Evolutionary conservation across 2,113 vertebrate genomes (phyloP).

Genomic region (Lasiurus cinereus): DNA sequence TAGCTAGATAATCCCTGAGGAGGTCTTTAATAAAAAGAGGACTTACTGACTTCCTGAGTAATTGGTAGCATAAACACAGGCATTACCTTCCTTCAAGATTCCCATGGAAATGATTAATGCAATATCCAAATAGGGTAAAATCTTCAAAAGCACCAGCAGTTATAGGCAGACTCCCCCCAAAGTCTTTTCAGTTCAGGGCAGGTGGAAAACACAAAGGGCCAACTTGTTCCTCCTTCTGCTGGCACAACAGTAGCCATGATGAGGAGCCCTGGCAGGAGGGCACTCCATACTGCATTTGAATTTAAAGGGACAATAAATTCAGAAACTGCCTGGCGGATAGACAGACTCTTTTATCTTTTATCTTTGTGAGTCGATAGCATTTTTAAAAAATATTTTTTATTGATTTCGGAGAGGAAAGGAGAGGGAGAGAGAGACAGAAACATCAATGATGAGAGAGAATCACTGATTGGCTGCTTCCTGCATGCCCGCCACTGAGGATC

Average conservation of each 20-base stretch:
- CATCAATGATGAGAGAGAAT: no score
- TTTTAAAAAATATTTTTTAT: neutral
- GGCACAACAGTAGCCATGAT: neutral
- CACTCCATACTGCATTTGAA: neutral
- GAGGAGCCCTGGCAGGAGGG: neutral
- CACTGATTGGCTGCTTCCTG: no score
- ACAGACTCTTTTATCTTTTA: neutral
- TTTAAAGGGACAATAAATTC: neutral
- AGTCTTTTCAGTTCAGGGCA: neutral
- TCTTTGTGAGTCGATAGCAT: neutral
- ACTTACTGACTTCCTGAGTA: neutral
- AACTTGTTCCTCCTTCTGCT: neutral
- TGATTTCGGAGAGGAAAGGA: no score
- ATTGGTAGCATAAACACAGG: neutral
- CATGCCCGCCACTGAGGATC: no score
- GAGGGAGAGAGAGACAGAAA: no score
- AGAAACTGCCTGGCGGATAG: neutral
- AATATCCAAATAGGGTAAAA: neutral
- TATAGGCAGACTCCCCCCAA: neutral
- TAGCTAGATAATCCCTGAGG: neutral
- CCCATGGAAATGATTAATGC: slow-evolving; percentile 36
- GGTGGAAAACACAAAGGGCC: neutral
- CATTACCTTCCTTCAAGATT: neutral
- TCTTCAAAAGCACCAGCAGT: neutral
- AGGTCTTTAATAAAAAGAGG: slow-evolving; percentile 48